Evolutionary conservation across 2,113 vertebrate genomes (phyloP), one percentile per base, ranked within the genome.

Genomic region (Xiphophorus maculatus): DNA sequence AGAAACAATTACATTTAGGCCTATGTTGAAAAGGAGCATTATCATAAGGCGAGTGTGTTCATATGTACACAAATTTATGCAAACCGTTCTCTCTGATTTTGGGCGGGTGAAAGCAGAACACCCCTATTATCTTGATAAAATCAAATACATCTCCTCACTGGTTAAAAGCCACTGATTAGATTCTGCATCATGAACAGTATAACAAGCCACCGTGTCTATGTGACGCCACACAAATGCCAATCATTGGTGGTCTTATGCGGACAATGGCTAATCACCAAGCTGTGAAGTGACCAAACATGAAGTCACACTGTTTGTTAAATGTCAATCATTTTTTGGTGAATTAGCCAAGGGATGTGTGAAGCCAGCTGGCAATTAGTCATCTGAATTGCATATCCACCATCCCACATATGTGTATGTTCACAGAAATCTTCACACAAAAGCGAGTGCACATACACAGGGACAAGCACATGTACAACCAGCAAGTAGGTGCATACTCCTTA

Each of bases 291-390:
- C 84, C 87, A 90, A 85, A 84, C 70, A 74, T 84, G 84, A 77
- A 84, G 73, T 89, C 86, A 90, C 66, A 65, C 65, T 80, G 66
- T 77, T 67, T 81, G 84, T 79, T 83, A 88, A 85, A 89, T 85
- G 84, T 83, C 86, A 90, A 79, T 88, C 88, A 84, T 84, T 72
- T 81, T 83, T 69, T 73, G 51, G 58, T 70, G 69, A 79, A 79
- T 87, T 77, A 77, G 79, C 81, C 66, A 65, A 82, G 73, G 61
- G 66, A 86, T 6, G 33, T 74, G 62, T 66, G 32, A 79, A 86
- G 77, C 82, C 89, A 89, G 81, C 84, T 91, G 89, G 88, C 80
- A 84, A 86, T 91, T 83, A 92, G 66, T 92, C 88, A 92, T 83
- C 75, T 71, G 76, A 90, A 86, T 77, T 74, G 68, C 71, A 72